Conservation (phyloP, 2,888 invertebrate species). For the Eupithecia subumbrata region DNA sequence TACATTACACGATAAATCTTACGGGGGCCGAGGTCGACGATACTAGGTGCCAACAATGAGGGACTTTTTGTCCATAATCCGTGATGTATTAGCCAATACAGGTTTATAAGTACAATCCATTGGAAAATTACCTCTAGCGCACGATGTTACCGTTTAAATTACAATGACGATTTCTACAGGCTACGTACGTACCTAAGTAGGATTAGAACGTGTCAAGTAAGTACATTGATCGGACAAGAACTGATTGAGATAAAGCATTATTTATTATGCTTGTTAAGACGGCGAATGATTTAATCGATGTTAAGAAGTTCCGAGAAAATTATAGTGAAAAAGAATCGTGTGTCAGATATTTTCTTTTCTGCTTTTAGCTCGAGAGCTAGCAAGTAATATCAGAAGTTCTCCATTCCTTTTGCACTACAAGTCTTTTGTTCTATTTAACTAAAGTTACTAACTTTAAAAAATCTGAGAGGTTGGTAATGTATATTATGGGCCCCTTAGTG, state of each 20-base stretch:
- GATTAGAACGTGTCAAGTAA: conserved; percentile 35
- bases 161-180: conserved; percentile 31
- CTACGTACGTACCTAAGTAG: too few species aligned
- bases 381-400: not conserved
- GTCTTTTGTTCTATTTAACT: not conserved
- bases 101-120: conserved; percentile 26
- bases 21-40: conserved; percentile 48
- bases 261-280: conserved; percentile 30
- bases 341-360: too few species aligned
- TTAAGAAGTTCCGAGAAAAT: not conserved
- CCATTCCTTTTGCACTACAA: not conserved
- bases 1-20: conserved; percentile 29
- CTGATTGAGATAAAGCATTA: conserved; percentile 24
- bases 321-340: not conserved
- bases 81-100: conserved; percentile 42
- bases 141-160: conserved; percentile 31
- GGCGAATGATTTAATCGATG: conserved; percentile 4
- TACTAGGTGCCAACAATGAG: conserved; percentile 57
- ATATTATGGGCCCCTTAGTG: too few species aligned
- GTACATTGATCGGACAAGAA: conserved; percentile 31
- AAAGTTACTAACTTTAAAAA: not conserved
- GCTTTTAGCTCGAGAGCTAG: not conserved
- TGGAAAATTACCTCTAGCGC: conserved; percentile 20
- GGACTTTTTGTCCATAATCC: conserved; percentile 47
- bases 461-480: too few species aligned